A percentile compares a stretch with the other conserved stretches of the same genome.
phyloP scores from a whole-genome alignment of 2,797 vertebrate genomes.

The Hippoglossus hippoglossus region DNA sequence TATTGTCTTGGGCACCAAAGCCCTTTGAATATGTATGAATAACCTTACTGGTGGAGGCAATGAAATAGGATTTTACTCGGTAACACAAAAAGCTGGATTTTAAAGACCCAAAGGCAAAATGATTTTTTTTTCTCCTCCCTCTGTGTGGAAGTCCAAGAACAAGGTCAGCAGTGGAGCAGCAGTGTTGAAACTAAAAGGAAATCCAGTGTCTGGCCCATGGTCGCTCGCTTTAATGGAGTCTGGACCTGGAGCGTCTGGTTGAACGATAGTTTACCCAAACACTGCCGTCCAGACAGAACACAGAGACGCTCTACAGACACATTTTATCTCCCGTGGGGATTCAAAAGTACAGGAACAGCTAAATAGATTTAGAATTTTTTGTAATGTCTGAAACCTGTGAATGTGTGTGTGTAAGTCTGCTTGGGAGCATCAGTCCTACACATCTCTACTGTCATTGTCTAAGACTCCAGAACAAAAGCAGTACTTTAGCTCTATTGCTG shows the following conservation, averaged over 20 bases:
- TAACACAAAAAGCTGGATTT: conserved; percentile 3
- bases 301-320: background rate
- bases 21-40: background rate
- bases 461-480: conserved; percentile 31
- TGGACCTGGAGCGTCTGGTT: conserved; percentile 7
- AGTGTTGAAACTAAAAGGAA: conserved; percentile 1
- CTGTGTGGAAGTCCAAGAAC: conserved; percentile 11
- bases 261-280: background rate
- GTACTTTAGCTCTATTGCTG: conserved; percentile 45
- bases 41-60: background rate
- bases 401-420: too few relatives aligned
- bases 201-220: background rate
- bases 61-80: conserved; percentile 6
- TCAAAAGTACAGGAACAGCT: too few relatives aligned
- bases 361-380: background rate
- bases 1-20: background rate
- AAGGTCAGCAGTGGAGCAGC: conserved; percentile 17
- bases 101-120: conserved; percentile 5
- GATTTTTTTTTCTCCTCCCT: background rate
- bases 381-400: background rate
- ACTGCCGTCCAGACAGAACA: conserved; percentile 15
- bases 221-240: background rate
- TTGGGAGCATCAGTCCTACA: too few relatives aligned
- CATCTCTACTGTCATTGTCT: background rate
- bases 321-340: background rate